Evolutionary conservation across 2,888 invertebrate genomes (phyloP).

Genomic region (Oscheius sp.): DNA sequence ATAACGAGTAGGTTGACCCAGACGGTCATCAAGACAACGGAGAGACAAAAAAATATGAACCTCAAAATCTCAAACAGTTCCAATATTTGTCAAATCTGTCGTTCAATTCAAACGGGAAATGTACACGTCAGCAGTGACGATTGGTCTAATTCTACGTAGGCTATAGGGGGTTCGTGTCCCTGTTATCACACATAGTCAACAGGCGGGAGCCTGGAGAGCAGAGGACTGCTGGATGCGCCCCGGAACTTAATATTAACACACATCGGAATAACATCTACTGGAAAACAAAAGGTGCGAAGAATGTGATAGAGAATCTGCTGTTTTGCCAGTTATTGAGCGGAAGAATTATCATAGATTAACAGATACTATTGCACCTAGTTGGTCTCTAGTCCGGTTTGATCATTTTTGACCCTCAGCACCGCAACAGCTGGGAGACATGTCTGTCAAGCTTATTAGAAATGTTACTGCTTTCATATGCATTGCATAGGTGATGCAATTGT

Average conservation of each 20-base stretch:
- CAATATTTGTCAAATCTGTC: not conserved
- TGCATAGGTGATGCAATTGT: not conserved
- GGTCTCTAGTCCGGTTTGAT: no score
- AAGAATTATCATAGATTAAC: no score
- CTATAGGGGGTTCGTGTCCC: not conserved
- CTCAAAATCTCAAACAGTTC: not conserved
- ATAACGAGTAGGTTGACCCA: not conserved
- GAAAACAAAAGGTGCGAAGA: no score
- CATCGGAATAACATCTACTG: no score
- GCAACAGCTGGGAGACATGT: constrained; percentile 18
- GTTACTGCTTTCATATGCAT: constrained; percentile 19
- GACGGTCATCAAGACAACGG: not conserved
- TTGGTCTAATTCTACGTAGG: constrained; percentile 21
- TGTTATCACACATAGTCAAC: not conserved
- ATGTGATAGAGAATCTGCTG: no score
- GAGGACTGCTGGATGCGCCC: not conserved
- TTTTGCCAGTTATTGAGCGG: no score
- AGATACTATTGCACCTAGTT: no score
- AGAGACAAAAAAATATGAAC: not conserved
- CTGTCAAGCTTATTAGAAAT: constrained; percentile 17
- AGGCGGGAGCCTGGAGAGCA: not conserved
- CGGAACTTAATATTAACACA: no score
- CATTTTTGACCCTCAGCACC: no score
- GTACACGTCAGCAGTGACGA: constrained; percentile 25
- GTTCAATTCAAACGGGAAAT: constrained; percentile 15